Percentiles rank a stretch among this genome's conserved stretches.
Evolutionary conservation across 1,140 invertebrate species (phyloP).

Genomic region (Vanessa tameamea): DNA sequence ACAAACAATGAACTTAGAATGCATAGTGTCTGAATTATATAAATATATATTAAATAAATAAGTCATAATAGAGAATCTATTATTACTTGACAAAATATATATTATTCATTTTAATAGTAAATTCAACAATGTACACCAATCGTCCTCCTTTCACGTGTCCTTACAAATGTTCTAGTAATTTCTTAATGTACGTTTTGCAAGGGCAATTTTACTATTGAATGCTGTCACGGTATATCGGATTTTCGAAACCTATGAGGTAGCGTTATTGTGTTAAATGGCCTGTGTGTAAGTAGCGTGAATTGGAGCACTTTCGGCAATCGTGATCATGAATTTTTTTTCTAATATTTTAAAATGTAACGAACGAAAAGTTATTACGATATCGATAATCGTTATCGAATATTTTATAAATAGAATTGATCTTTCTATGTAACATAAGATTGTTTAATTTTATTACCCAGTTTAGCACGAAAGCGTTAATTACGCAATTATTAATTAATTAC

Average conservation of each 20-base stretch:
- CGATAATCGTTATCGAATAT: background rate
- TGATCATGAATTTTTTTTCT: conserved; percentile 24
- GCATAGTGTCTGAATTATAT: too few species aligned
- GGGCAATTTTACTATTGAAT: conserved; percentile 60
- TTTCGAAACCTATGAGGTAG: conserved; percentile 56
- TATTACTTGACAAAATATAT: too few species aligned
- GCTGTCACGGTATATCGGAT: conserved; percentile 61
- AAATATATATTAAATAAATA: too few species aligned
- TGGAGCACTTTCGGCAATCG: conserved; percentile 47
- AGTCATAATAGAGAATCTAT: too few species aligned
- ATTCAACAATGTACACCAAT: conserved; percentile 7
- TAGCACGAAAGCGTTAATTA: background rate
- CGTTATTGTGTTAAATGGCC: conserved; percentile 43
- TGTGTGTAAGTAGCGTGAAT: conserved; percentile 48
- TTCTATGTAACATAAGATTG: background rate
- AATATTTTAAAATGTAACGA: conserved; percentile 5
- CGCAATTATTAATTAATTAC: background rate
- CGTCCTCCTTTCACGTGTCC: conserved; percentile 62
- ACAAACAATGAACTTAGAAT: too few species aligned
- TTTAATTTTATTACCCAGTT: conserved; percentile 3
- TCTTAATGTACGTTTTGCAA: conserved; percentile 60
- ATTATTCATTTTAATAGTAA: background rate
- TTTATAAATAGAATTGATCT: background rate
- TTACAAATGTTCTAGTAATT: conserved; percentile 52
- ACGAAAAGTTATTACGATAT: conserved; percentile 5